Base-by-base conservation (phyloP, 1,140 invertebrate genomes). In the Aphis craccivora region DNA sequence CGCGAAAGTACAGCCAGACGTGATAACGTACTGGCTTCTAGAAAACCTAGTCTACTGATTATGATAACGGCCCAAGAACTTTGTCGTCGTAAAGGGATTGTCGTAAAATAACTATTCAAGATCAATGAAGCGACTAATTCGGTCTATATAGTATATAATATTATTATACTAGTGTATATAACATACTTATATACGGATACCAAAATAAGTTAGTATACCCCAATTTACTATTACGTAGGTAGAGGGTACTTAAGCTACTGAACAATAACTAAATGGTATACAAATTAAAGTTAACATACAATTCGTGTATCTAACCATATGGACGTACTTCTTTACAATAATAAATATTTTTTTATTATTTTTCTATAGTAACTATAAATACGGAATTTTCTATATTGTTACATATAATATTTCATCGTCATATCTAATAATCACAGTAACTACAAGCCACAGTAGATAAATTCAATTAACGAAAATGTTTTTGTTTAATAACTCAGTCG, bases 71-170 rank as follows among this genome's bases (percentile, higher is more conserved):
- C 35, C 91, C 88, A 55, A 89, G 51, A 89, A 89, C 35, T 51
- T 55, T n/a, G 48, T 89, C 45, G 14, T 51, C 76, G 14, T 76
- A 53, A 76, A 76, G 45, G 67, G 55, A 83, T 48, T 48, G 22
- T 83, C 45, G 91, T 92, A 83, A 91, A 81, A 91, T 51, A 91
- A 91, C 90, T 51, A 91, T 91, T 91, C 90, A 51, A 92, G 53
- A 45, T 51, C 67, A 92, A 83, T 92, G 91, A 81, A 92, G 40
- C 45, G 23, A 84, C 67, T 43, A 90, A 90, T 35, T 90, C 35
- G 55, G 30, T 35, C n/a, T 51, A 18, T 81, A 45, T 51, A 11
- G 4, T 76, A 76, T 76, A 45, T 51, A 23, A 14, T 76, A 76
- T 76, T 76, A 76, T 76, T 55, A 43, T 55, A 67, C 48, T 53